phyloP scores from a whole-genome alignment of 2,113 vertebrate genomes.

The Petrocephalus microphthalmus region DNA sequence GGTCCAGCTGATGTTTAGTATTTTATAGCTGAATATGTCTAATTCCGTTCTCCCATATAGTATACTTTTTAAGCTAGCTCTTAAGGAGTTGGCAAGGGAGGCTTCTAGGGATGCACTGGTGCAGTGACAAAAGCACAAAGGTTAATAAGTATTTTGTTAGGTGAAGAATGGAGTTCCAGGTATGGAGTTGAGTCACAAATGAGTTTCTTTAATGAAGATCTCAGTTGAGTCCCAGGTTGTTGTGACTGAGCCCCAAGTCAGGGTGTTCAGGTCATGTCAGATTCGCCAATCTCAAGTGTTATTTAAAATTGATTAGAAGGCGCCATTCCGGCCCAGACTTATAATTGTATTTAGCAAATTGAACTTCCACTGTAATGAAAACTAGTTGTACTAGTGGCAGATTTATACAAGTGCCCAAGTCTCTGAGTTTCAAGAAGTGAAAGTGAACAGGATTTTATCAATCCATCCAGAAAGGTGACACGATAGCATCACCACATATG shows the following conservation, averaged over 20 bases:
- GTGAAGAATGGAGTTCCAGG: neutral
- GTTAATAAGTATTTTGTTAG: slow-evolving; percentile 9
- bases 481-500: neutral
- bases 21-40: neutral
- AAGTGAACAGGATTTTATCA: neutral
- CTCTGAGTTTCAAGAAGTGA: neutral
- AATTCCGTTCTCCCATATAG: neutral
- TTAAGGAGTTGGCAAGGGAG: neutral
- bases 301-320: slow-evolving; percentile 2
- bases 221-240: neutral
- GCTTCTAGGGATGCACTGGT: neutral
- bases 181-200: neutral
- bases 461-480: neutral
- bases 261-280: neutral
- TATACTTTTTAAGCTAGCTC: neutral
- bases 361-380: slow-evolving; percentile 6
- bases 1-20: neutral
- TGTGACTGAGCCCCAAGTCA: neutral
- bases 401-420: neutral
- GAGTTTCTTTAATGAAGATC: neutral
- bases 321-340: neutral
- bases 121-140: neutral
- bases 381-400: neutral
- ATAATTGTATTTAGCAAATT: neutral
- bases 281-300: neutral